Evolutionary conservation across 2,888 invertebrate species (phyloP), one percentile per base, ranked within the genome.

Genomic region (Blastobasis adustella): DNA sequence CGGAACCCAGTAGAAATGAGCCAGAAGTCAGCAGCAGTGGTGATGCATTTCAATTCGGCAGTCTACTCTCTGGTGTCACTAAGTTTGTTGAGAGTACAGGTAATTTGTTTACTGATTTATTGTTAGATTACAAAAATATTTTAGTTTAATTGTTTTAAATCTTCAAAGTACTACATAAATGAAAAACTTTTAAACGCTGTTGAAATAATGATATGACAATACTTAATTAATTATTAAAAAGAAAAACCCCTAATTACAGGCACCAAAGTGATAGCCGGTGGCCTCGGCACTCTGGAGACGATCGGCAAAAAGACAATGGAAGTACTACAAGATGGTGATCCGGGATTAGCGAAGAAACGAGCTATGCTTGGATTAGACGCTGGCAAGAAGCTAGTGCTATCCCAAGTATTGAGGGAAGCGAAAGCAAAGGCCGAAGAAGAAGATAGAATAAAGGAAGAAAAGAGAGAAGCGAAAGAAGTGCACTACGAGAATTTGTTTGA

Each of bases 231-330:
- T 23, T 1, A 23, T 23, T 23, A 2, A 23, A 23, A 23, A 23
- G 2, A 23, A 23, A 2, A 23, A 2, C 23, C 23, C 3, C 23
- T 23, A 5, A 55, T 73, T 79, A 2, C 63, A 89, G 91, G 94
- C 2, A 90, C 90, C 48, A 93, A 92, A 84, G 95, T 96, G 0
- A 90, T 96, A 59, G 90, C 92, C 10, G 94, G 95, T 0, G 95
- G 96, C 23, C 81, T 96, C 37, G 97, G 96, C 70, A 97, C 97
- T 0, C 81, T 98, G 47, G 98, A 98, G 80, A 94, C 94, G 0
- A 95, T 98, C 59, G 98, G 98, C 6, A 97, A 97, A 76, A 97
- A 97, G 76, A 98, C 98, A 0, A 96, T 97, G 93, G 94, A 96
- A 71, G 96, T 96, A 0, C 82, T 98, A 1, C 96, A 97, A 74